Evolutionary conservation across 2,113 vertebrate genomes (phyloP), one percentile per base, ranked within the genome.

Genomic region (Ptychochromis oligacanthus): DNA sequence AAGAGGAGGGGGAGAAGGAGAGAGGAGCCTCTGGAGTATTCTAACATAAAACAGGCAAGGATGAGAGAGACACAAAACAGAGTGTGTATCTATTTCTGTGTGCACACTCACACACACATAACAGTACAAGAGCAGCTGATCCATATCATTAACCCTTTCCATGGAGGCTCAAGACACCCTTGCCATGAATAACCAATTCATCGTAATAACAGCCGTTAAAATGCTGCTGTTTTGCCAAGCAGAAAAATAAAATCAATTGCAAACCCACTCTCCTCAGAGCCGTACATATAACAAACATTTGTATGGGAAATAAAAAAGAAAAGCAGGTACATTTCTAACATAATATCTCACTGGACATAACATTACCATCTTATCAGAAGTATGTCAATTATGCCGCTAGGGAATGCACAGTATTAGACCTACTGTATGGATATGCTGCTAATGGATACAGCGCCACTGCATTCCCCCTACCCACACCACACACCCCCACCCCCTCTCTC

Each of bases 31-130:
- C 96, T 90, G 94, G 97, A 96, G 97, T 95, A 96, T 97, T 96
- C 95, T 95, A 93, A 95, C 96, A 96, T 96, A 95, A 96, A 95
- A 96, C 96, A 90, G 93, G 93, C 93, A 93, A 96, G 95, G 94
- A 91, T 95, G 40, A 31, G 43, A 49, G 64, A 36, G 8, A 36
- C 36, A 36, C 36, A 36, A 8, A 36, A 8, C 6, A 36, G 36
- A 28, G 20, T 65, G 62, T 24, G 61, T 17, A 28, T 49, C 40
- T 58, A 24, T 34, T n/a, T 34, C 8, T 24, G 12, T 31, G 17
- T 13, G 40, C 15, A 28, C 14, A 11, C 38, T 6, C 38, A 11
- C 28, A 52, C 28, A 72, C n/a, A 56, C 70, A 57, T 2, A 28
- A 95, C 22, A 67, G 26, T 95, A 91, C 91, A 93, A 94, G 94